Percentiles rank a stretch among this genome's conserved stretches.
These are phyloP conservation scores for Arion vulgaris DNA, from an alignment of 1,140 invertebrate genomes.

Conservation along the genomic window DNA sequence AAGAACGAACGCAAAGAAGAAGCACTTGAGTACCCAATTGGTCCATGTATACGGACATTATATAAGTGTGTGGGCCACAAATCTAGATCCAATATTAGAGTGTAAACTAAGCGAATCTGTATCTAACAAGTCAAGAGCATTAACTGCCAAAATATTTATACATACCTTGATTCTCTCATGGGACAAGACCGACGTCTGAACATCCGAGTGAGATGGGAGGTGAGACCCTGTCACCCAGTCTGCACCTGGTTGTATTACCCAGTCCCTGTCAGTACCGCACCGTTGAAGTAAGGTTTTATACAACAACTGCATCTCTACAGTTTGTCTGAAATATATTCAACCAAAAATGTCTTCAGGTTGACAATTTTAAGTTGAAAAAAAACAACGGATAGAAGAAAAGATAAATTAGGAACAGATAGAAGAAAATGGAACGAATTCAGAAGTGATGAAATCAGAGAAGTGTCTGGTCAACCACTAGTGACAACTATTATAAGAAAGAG, in stretches of 20 bases:
- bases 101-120: no score
- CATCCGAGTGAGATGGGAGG: conserved; percentile 74
- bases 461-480: no score
- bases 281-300: conserved; percentile 48
- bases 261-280: conserved; percentile 47
- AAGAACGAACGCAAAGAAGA: no score
- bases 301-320: not conserved
- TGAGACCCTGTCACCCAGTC: conserved; percentile 72
- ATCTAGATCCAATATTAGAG: no score
- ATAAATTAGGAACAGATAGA: not conserved
- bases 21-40: no score
- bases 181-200: conserved; percentile 70
- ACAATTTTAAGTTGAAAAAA: no score
- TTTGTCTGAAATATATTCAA: not conserved
- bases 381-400: conserved; percentile 24
- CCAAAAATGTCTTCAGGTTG: not conserved
- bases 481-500: no score
- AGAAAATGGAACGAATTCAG: not conserved
- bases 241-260: conserved; percentile 57
- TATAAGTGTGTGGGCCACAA: no score
- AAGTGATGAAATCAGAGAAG: no score
- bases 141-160: not conserved
- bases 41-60: no score
- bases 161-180: conserved; percentile 70
- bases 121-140: no score